Percentiles rank a stretch among this genome's conserved stretches.
phyloP scores from a whole-genome alignment of 2,888 invertebrate species.

The Bellardia pandia region DNA sequence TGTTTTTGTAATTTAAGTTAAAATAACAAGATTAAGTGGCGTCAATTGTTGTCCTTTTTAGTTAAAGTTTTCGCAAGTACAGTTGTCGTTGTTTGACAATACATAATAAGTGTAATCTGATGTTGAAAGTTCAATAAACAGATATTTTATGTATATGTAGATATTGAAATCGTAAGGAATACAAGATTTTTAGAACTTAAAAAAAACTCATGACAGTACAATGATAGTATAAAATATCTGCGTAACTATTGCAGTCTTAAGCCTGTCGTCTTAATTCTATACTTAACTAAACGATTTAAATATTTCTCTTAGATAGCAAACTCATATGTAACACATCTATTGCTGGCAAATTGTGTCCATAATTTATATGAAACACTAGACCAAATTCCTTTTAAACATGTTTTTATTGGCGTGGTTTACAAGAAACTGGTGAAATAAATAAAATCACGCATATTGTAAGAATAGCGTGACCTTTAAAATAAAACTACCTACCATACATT shows the following conservation, averaged over 20 bases:
- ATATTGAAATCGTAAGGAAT: no score
- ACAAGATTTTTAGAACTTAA: no score
- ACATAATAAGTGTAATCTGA: no score
- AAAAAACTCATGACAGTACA: no score
- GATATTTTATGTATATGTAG: no score
- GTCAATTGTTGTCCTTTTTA: no score
- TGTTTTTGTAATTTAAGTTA: no score
- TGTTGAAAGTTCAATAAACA: no score
- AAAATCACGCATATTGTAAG: slow-evolving; percentile 32
- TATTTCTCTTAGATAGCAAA: neutral
- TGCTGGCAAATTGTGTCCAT: slow-evolving; percentile 7
- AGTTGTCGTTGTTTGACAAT: no score
- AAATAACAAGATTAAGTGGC: no score
- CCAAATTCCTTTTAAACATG: neutral
- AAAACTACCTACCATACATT: slow-evolving; percentile 23
- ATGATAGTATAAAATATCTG: no score
- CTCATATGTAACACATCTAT: neutral
- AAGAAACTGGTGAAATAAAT: slow-evolving; percentile 8
- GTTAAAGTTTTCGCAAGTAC: no score
- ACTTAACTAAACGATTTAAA: neutral
- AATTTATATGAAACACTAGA: neutral
- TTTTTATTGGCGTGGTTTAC: slow-evolving; percentile 12
- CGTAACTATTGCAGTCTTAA: neutral
- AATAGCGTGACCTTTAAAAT: slow-evolving; percentile 65
- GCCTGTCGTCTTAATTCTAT: neutral